A percentile compares a stretch with the other conserved stretches of the same genome.
Conservation (phyloP, 2,113 vertebrate species). For the Peromyscus californicus region DNA sequence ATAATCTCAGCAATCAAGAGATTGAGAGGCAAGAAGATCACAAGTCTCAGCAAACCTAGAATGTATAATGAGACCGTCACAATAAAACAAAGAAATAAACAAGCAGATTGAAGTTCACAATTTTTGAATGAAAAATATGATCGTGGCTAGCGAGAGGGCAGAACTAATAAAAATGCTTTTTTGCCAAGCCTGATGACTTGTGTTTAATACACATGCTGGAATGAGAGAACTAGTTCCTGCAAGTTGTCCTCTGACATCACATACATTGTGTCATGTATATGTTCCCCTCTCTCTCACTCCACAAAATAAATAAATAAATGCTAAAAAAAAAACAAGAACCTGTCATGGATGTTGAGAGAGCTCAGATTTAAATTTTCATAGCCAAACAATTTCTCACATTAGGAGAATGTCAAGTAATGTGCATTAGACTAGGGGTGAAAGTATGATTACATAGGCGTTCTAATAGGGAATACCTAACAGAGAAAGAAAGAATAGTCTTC, state of each 20-base stretch:
- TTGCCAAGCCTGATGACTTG: background rate
- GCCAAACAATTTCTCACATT: background rate
- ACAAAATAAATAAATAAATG: background rate
- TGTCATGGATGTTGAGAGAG: background rate
- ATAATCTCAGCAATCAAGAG: background rate
- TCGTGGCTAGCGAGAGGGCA: background rate
- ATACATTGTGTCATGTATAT: background rate
- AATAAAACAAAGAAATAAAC: background rate
- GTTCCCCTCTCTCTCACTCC: background rate
- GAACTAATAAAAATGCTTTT: background rate
- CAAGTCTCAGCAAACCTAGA: background rate
- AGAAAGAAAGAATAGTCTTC: background rate
- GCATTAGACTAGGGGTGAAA: background rate
- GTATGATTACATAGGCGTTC: background rate
- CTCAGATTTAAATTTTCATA: slow-evolving; percentile 16
- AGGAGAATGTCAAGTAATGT: background rate
- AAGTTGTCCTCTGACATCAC: background rate
- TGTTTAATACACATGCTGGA: background rate
- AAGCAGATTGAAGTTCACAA: background rate
- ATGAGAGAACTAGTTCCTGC: background rate
- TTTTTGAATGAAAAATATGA: background rate
- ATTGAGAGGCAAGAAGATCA: background rate
- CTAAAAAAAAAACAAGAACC: background rate
- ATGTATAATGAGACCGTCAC: background rate
- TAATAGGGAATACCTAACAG: background rate